Conservation (phyloP, 2,888 invertebrate genomes). For the Anticlea derivata region DNA sequence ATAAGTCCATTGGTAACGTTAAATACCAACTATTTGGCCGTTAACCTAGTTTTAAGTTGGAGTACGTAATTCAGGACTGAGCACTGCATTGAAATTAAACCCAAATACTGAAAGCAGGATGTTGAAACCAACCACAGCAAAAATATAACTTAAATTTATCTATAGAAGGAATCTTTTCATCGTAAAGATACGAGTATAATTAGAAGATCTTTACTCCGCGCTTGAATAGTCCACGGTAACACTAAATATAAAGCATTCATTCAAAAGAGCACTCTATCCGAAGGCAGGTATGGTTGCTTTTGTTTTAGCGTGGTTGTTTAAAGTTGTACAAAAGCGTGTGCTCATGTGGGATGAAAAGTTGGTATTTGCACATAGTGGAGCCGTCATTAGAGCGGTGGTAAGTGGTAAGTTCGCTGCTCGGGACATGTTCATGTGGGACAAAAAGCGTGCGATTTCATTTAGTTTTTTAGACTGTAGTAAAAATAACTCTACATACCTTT, state of each 20-base stretch:
- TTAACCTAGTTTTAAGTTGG: not conserved
- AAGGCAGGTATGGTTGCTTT: constrained; percentile 1
- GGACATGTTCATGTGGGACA: constrained; percentile 10
- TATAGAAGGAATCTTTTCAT: constrained; percentile 39
- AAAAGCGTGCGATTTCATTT: constrained; percentile 6
- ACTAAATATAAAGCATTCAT: constrained; percentile 19
- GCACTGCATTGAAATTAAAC: constrained; percentile 3
- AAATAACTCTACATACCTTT: no score
- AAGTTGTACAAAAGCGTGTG: constrained; percentile 21
- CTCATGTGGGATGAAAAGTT: constrained; percentile 36
- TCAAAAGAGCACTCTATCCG: not conserved
- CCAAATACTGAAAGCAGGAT: constrained; percentile 10
- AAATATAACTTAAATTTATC: constrained; percentile 47
- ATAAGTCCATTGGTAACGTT: no score
- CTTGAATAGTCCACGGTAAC: constrained; percentile 58
- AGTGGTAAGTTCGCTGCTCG: constrained; percentile 32
- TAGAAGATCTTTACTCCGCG: constrained; percentile 51
- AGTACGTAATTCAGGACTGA: not conserved
- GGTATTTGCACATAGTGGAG: constrained; percentile 27
- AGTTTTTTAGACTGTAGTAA: not conserved
- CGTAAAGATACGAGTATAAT: constrained; percentile 49
- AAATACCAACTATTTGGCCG: not conserved
- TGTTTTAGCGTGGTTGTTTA: not conserved
- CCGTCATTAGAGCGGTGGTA: constrained; percentile 32
- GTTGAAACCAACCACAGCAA: not conserved